Base-by-base conservation (phyloP, 2,888 invertebrate genomes). In the Dryobotodes eremita region DNA sequence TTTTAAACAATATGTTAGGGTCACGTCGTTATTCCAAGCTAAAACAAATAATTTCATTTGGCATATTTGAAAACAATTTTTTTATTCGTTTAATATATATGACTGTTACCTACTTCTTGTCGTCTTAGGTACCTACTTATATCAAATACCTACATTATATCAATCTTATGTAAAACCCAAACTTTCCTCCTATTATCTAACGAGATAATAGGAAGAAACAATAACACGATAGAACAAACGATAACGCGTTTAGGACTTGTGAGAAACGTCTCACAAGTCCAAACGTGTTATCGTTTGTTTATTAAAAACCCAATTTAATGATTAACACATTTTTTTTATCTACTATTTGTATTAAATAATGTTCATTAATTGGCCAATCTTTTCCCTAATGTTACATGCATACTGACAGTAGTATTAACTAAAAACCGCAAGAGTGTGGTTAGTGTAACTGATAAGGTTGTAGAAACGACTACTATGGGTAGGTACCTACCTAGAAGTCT, bases 391-490 rank as follows among this genome's bases (percentile, higher is more conserved):
- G 36, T 48, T 20, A 68, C 26, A 42, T 48, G 26, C 23, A 17
- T 8, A 15, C 15, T 82, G 48, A 31, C 72, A 55, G 36, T 17
- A 31, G 31, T 57, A 57, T 23, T 66, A 46, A 42, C n/a, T 50
- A 8, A 68, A 50, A 68, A 77, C 68, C 55, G 36, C 61, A 77
- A 50, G 6, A 66, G n/a, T 59, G 46, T 50, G 31, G 46, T 50
- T 26, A 8, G 26, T 66, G 17, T 36, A 50, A 59, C n/a, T 36
- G 17, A 26, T 11, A 36, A 48, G n/a, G 4, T 20, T n/a, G n/a
- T 7, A 20, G 4, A 42, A 4, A 17, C 7, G 48, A 48, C 48
- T 48, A 31, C 31, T 31, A 65, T 6, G 8, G 8, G 59, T 59
- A 59, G 61, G 59, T 59, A 48, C n/a, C 15, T 59, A 48, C n/a